Evolutionary conservation across 2,888 invertebrate species (phyloP).

Genomic region (Bombyx huttoni): DNA sequence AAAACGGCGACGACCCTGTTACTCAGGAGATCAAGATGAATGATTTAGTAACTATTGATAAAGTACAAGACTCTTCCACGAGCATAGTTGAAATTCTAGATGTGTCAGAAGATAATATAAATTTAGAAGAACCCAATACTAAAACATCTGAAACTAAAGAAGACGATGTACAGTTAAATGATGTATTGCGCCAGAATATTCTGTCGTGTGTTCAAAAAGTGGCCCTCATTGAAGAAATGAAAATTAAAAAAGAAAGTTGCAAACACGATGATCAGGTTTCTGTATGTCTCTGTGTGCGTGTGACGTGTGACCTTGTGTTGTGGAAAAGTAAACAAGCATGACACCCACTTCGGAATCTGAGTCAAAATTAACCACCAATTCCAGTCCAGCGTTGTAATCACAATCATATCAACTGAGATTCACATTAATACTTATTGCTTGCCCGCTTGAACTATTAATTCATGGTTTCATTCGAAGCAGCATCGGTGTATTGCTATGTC

Average conservation of each 20-base stretch:
- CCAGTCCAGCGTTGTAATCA: not conserved
- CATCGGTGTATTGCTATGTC: not conserved
- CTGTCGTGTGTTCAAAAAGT: conserved; percentile 60
- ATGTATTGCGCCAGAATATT: conserved; percentile 51
- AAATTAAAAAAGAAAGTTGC: conserved; percentile 38
- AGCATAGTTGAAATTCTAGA: conserved; percentile 9
- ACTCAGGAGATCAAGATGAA: conserved; percentile 15
- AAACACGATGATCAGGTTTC: conserved; percentile 45
- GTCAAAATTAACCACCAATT: not conserved
- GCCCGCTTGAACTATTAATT: not conserved
- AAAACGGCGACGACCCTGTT: conserved; percentile 24
- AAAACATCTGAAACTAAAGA: conserved; percentile 26
- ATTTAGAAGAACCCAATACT: conserved; percentile 21
- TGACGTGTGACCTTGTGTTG: conserved; percentile 40
- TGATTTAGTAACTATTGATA: conserved; percentile 12
- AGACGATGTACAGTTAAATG: conserved; percentile 44
- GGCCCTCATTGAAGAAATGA: conserved; percentile 55
- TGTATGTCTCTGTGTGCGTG: conserved; percentile 44
- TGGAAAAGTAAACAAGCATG: conserved; percentile 40
- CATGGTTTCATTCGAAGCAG: not conserved
- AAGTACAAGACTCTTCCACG: conserved; percentile 5
- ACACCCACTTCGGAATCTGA: conserved; percentile 4
- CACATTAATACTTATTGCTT: not conserved
- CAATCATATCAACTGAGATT: not conserved
- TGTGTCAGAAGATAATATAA: conserved; percentile 11